These are phyloP conservation scores for Embiotoca jacksoni DNA, from an alignment of 2,113 vertebrate species.

Conservation along the genomic window DNA sequence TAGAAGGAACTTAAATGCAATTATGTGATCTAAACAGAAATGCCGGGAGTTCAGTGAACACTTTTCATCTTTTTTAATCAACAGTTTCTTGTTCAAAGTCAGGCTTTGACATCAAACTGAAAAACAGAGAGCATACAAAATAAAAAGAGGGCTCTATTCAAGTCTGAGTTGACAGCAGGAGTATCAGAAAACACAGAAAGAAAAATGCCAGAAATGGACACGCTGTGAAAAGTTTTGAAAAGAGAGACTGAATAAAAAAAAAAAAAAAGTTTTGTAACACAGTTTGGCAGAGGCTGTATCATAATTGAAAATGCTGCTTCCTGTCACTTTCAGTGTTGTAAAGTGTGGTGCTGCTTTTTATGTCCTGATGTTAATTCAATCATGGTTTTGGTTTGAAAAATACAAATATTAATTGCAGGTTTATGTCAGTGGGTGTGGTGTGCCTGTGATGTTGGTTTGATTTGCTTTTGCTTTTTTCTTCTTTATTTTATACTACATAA, in stretches of 20 bases:
- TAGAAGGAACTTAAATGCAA: conserved; percentile 18
- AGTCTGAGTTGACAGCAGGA: conserved; percentile 6
- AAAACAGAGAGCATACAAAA: conserved; percentile 14
- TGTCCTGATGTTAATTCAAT: not conserved
- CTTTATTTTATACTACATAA: too few species aligned
- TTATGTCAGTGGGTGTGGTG: too few species aligned
- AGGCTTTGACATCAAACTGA: conserved; percentile 17
- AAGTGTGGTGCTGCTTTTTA: not conserved
- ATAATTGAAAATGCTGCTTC: not conserved
- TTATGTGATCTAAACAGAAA: conserved; percentile 42
- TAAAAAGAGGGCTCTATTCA: not conserved
- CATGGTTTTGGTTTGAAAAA: too few species aligned
- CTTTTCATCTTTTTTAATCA: conserved; percentile 12
- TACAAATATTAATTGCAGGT: too few species aligned
- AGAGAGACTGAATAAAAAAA: not conserved
- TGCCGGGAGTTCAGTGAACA: not conserved
- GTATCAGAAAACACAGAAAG: not conserved
- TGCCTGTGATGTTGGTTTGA: too few species aligned
- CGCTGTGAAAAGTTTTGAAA: not conserved
- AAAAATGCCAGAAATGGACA: conserved; percentile 8
- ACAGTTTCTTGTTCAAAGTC: conserved; percentile 38
- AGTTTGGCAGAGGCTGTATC: too few species aligned
- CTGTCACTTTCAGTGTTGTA: not conserved
- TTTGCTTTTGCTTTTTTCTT: too few species aligned
- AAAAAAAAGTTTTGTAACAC: not conserved